A percentile compares a stretch with the other conserved stretches of the same genome.
These are phyloP conservation scores for Microplitis deprimator DNA, from an alignment of 2,888 invertebrate genomes.

Conservation along the genomic window DNA sequence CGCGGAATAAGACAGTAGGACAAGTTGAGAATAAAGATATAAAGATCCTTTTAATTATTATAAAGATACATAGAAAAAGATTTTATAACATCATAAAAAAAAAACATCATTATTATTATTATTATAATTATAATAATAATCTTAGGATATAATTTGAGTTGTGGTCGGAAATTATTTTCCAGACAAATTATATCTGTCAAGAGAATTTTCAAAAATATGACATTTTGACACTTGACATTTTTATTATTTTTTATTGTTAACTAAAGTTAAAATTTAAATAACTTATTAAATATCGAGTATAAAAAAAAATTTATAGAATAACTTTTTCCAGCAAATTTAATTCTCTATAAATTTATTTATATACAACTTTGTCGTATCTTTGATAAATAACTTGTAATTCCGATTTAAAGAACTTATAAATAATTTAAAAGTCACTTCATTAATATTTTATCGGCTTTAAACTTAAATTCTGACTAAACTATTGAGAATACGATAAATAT, in stretches of 20 bases:
- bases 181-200: too few species aligned
- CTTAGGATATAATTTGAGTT: too few species aligned
- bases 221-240: too few species aligned
- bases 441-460: too few species aligned
- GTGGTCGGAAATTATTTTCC: too few species aligned
- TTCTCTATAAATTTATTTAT: background rate
- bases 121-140: too few species aligned
- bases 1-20: background rate
- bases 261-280: background rate
- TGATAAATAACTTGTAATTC: background rate
- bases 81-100: background rate
- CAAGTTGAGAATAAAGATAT: background rate
- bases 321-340: background rate
- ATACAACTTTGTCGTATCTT: background rate
- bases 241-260: background rate
- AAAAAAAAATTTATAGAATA: background rate
- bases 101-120: too few species aligned
- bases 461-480: too few species aligned
- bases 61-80: background rate
- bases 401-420: background rate
- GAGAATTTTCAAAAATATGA: too few species aligned
- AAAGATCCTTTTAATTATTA: constrained; percentile 1
- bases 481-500: too few species aligned
- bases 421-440: too few species aligned
- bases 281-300: background rate